A percentile compares a stretch with the other conserved stretches of the same genome.
Evolutionary conservation across 2,888 invertebrate genomes (phyloP).

Genomic region (Lamproptera curius): DNA sequence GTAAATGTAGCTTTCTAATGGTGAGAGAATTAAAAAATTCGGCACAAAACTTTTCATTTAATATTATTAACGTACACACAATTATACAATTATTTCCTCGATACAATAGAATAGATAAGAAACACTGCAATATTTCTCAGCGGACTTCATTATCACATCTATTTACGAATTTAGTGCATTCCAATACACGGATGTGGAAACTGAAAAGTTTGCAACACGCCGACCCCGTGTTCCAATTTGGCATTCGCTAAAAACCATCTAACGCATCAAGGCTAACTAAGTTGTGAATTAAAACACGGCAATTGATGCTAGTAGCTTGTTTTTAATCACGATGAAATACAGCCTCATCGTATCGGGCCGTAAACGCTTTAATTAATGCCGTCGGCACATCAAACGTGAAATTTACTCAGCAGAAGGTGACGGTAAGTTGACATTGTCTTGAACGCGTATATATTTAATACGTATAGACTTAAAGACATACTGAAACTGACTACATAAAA

Average conservation of each 20-base stretch:
- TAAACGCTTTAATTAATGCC: conserved; percentile 62
- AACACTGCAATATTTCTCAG: too few relatives aligned
- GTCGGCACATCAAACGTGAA: conserved; percentile 51
- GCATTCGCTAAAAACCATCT: conserved; percentile 45
- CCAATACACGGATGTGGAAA: not conserved
- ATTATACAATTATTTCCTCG: too few relatives aligned
- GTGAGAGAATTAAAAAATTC: too few relatives aligned
- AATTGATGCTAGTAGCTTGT: conserved; percentile 52
- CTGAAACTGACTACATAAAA: too few relatives aligned
- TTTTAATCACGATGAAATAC: conserved; percentile 62
- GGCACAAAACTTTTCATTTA: too few relatives aligned
- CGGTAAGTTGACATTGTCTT: conserved; percentile 27
- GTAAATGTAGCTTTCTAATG: too few relatives aligned
- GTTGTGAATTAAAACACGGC: conserved; percentile 48
- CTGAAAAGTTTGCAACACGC: conserved; percentile 29
- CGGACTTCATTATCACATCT: too few relatives aligned
- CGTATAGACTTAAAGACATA: too few relatives aligned
- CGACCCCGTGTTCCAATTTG: conserved; percentile 48
- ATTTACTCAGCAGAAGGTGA: conserved; percentile 39
- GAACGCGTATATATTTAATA: conserved; percentile 5
- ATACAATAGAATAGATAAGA: too few relatives aligned
- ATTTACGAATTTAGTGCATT: too few relatives aligned
- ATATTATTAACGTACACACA: too few relatives aligned
- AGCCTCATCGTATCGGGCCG: conserved; percentile 48
- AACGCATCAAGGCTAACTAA: conserved; percentile 45